Percentiles rank a stretch among this genome's conserved stretches.
phyloP scores from a whole-genome alignment of 2,797 vertebrate species.

The Sternarchorhynchus goeldii region DNA sequence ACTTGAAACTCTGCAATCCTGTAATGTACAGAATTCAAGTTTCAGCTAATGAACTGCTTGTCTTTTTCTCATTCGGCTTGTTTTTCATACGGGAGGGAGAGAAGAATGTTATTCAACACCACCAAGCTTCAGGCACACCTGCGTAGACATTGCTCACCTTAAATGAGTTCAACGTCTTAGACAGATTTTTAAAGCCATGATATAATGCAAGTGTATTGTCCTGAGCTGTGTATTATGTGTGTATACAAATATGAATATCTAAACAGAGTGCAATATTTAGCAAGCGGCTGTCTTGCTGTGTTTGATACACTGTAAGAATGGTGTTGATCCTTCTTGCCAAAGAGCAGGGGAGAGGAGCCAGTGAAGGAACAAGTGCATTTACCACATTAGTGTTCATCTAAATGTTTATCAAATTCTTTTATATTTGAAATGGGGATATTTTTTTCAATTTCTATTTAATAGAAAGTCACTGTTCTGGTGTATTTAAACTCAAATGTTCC shows the following conservation, averaged over 20 bases:
- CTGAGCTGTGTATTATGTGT: slow-evolving; percentile 83
- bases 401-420: slow-evolving; percentile 89
- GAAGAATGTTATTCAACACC: neutral
- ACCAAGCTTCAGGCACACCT: slow-evolving; percentile 2
- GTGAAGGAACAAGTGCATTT: slow-evolving; percentile 78
- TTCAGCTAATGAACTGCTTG: slow-evolving; percentile 51
- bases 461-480: slow-evolving; percentile 85
- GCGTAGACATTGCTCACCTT: slow-evolving; percentile 40
- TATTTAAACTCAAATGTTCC: slow-evolving; percentile 73
- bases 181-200: slow-evolving; percentile 67
- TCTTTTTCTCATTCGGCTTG: neutral
- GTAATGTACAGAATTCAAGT: slow-evolving; percentile 72
- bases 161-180: slow-evolving; percentile 76
- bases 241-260: slow-evolving; percentile 58
- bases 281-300: slow-evolving; percentile 85
- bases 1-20: slow-evolving; percentile 51
- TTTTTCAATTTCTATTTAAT: slow-evolving; percentile 94
- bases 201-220: slow-evolving; percentile 55
- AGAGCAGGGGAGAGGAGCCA: slow-evolving; percentile 81
- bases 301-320: slow-evolving; percentile 89
- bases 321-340: slow-evolving; percentile 89
- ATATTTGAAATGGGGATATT: slow-evolving; percentile 78
- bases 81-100: neutral
- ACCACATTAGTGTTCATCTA: slow-evolving; percentile 87
- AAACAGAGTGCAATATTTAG: slow-evolving; percentile 91